Evolutionary conservation across 2,797 vertebrate species (phyloP), one percentile per base, ranked within the genome.

Genomic region (Xyrichtys novacula): DNA sequence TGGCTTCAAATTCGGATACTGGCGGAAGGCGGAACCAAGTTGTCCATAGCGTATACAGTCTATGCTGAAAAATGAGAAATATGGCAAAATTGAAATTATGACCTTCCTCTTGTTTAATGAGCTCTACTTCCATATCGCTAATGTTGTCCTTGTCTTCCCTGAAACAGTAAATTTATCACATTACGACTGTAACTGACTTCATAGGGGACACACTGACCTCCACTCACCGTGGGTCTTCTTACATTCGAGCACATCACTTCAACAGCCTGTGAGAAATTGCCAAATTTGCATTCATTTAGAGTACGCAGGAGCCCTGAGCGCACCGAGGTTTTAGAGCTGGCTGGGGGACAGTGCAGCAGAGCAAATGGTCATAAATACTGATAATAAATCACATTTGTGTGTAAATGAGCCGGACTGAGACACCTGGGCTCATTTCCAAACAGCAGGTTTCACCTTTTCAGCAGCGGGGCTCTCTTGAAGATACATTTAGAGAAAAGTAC

Each of bases 301-400:
- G 47, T 17, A 22, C 28, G 31, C 34, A 11, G 53, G 25, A 57
- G 52, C 20, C 40, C 43, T 42, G 6, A 54, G 40, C 66, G 68
- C 46, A 28, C 0, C 42, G 43, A 38, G 54, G 11, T 22, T 57
- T 70, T 32, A 17, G 47, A 17, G 53, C 47, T 46, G 79, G 65
- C 77, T 60, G 47, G 6, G 71, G 39, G 60, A 40, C 58, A 20
- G 52, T 68, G 38, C 63, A 19, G 43, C 49, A 22, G 54, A 61
- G 64, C 48, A 44, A 56, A 44, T 15, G 46, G 31, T 68, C 68
- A 65, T 81, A 79, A 74, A 81, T 58, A 65, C 19, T 47, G n/a
- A 65, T 49, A 40, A 68, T 74, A 66, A 75, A 76, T 76, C 55
- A 44, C 64, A 61, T 80, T 40, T 54, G 60, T 67, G 54, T 75